Conservation (phyloP, 1,140 invertebrate species). For the Drosophila mauritiana region DNA sequence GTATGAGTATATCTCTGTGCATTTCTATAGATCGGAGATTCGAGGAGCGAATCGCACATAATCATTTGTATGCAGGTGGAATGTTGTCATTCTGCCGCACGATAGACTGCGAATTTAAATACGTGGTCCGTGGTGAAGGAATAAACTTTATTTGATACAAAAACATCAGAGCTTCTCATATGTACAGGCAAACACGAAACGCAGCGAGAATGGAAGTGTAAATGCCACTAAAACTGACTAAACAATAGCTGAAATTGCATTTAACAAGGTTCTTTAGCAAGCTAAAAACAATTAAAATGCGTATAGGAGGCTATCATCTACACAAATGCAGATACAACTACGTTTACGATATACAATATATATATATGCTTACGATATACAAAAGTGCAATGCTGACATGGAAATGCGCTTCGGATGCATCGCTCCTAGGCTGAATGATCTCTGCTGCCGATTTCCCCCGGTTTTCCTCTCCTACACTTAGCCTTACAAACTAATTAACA, state of each 20-base stretch:
- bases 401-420: constrained; percentile 2
- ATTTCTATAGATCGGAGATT: constrained; percentile 8
- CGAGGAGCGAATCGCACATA: constrained; percentile 9
- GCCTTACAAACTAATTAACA: constrained; percentile 80
- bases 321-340: constrained; percentile 25
- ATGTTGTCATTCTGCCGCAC: constrained; percentile 32
- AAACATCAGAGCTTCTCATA: constrained; percentile 51
- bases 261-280: constrained; percentile 55
- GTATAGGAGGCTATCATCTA: constrained; percentile 21
- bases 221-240: constrained; percentile 54
- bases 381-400: constrained; percentile 34
- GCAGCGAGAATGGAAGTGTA: constrained; percentile 50
- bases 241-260: constrained; percentile 51
- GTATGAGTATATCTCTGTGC: constrained; percentile 9
- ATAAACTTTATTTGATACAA: constrained; percentile 53
- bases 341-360: constrained; percentile 12
- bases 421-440: constrained; percentile 5
- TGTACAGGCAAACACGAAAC: constrained; percentile 47
- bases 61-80: constrained; percentile 44
- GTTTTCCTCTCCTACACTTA: constrained; percentile 22
- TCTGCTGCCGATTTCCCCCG: constrained; percentile 1
- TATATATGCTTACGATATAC: constrained; percentile 22
- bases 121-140: constrained; percentile 33
- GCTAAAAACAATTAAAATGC: constrained; percentile 49
- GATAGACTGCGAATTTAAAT: constrained; percentile 28